A percentile compares a stretch with the other conserved stretches of the same genome.
Evolutionary conservation across 2,797 vertebrate genomes (phyloP).

Genomic region (Denticeps clupeoides): DNA sequence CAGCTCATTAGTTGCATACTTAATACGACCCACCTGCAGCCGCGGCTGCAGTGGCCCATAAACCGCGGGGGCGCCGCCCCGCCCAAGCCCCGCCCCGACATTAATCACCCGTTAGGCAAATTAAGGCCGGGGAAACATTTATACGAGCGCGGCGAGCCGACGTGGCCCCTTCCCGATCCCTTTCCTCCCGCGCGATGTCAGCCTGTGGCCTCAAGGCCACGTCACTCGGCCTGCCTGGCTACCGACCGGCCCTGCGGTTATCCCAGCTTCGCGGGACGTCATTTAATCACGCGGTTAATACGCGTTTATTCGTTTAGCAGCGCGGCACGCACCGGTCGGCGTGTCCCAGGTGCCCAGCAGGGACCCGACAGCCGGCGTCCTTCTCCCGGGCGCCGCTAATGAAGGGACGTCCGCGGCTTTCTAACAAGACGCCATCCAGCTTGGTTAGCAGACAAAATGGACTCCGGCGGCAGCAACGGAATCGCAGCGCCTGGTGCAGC

Average conservation of each 20-base stretch:
- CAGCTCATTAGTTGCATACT: constrained; percentile 27
- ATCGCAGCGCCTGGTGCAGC: constrained; percentile 1
- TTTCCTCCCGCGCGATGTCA: constrained; percentile 25
- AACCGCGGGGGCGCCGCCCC: constrained; percentile 20
- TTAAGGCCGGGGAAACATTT: constrained; percentile 34
- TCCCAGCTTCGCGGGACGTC: no score
- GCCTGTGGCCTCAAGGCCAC: constrained; percentile 6
- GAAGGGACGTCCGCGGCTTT: no score
- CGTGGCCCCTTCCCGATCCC: constrained; percentile 9
- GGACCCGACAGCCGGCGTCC: no score
- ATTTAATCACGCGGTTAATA: no score
- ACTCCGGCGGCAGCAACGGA: neutral
- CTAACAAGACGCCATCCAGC: no score
- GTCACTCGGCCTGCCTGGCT: no score
- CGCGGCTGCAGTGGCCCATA: constrained; percentile 30
- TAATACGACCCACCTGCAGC: constrained; percentile 30
- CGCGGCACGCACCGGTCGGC: constrained; percentile 18
- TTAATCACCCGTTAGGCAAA: constrained; percentile 31
- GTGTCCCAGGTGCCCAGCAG: constrained; percentile 20
- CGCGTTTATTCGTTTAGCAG: no score
- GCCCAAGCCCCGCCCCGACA: constrained; percentile 2
- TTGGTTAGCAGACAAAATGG: constrained; percentile 1
- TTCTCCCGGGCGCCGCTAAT: no score
- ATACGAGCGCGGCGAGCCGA: constrained; percentile 24
- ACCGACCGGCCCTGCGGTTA: no score